These are phyloP conservation scores for Cervus canadensis DNA, from an alignment of 2,113 vertebrate species.

Conservation along the genomic window DNA sequence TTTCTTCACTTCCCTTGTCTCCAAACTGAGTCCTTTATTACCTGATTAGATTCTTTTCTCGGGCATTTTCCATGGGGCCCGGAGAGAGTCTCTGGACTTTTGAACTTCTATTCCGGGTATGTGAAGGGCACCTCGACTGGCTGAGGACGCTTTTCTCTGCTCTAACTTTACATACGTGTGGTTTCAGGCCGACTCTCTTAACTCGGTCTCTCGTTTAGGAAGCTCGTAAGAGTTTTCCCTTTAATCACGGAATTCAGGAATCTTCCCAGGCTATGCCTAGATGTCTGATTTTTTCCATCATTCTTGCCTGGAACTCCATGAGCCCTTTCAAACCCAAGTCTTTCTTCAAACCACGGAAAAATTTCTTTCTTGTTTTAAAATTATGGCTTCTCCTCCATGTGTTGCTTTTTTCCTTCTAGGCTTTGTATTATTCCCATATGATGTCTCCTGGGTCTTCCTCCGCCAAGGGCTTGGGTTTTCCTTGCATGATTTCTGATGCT, in stretches of 20 bases:
- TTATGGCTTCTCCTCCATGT: neutral
- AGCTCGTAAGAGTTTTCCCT: conserved; percentile 39
- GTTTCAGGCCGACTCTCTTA: neutral
- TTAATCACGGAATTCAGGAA: conserved; percentile 46
- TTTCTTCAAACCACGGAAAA: conserved; percentile 44
- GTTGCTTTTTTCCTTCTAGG: neutral
- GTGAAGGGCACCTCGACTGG: too few relatives aligned
- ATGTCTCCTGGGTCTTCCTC: neutral
- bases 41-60: neutral
- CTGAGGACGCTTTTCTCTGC: neutral
- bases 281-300: conserved; percentile 61
- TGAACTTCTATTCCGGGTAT: neutral
- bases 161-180: neutral
- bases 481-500: neutral
- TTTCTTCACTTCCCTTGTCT: neutral
- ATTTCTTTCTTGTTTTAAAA: conserved; percentile 45
- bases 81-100: neutral
- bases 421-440: neutral
- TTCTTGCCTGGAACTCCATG: conserved; percentile 61
- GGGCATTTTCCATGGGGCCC: fast-evolving
- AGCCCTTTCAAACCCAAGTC: conserved; percentile 42
- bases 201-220: neutral
- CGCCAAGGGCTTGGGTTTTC: neutral
- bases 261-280: conserved; percentile 34
- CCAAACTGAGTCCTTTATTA: neutral